A percentile compares a stretch with the other conserved stretches of the same genome.
phyloP scores from a whole-genome alignment of 2,888 invertebrate genomes.

The Drosophila silvestris region DNA sequence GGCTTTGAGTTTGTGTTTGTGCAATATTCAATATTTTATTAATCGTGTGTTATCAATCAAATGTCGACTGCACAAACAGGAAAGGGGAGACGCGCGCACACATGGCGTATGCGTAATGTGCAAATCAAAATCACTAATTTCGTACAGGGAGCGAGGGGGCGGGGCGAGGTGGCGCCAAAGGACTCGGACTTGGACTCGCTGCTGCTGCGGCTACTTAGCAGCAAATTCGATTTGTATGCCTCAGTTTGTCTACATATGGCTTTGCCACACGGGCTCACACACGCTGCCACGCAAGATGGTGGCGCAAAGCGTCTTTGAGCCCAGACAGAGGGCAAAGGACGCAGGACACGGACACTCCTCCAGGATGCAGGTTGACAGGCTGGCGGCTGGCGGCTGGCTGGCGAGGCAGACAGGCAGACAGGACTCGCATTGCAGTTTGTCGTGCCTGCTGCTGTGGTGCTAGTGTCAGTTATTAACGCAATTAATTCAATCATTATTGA shows the following conservation, averaged over 20 bases:
- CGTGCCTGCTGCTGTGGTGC: conserved; percentile 30
- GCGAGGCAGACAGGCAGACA: conserved; percentile 1
- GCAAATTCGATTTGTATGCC: conserved; percentile 75
- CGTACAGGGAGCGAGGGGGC: neutral
- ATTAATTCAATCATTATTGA: conserved; percentile 85
- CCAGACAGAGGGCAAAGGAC: conserved; percentile 4
- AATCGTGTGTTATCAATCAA: conserved; percentile 81
- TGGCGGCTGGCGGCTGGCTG: conserved; percentile 16
- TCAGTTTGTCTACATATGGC: conserved; percentile 57
- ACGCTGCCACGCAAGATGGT: conserved; percentile 56
- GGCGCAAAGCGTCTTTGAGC: conserved; percentile 69
- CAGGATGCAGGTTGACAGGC: conserved; percentile 17
- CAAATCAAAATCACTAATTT: conserved; percentile 80
- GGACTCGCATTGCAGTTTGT: conserved; percentile 29
- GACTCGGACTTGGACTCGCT: neutral
- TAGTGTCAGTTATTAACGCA: conserved; percentile 86
- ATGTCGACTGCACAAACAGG: conserved; percentile 60
- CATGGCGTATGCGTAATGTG: conserved; percentile 75
- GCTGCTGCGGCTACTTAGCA: conserved; percentile 73
- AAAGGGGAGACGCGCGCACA: conserved; percentile 18
- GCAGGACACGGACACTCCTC: neutral
- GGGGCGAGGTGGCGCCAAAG: neutral
- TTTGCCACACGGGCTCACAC: conserved; percentile 74
- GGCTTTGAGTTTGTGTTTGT: conserved; percentile 15
- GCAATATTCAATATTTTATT: conserved; percentile 77